phyloP scores from a whole-genome alignment of 37 sponge, comb jelly and placozoan species.

The Tethya wilhelma region DNA sequence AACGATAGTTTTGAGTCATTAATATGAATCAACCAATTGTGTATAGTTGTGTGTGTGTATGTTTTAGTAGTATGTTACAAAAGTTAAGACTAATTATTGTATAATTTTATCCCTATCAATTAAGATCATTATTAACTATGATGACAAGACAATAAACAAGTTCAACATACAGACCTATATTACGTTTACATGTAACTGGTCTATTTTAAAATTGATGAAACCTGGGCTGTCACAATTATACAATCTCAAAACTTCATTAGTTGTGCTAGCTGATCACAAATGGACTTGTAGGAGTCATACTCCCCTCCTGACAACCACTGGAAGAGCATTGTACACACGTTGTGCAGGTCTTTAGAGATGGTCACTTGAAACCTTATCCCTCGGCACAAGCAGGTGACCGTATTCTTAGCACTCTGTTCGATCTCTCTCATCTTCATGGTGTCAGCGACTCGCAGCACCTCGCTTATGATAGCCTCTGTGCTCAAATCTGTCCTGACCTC shows the following conservation, averaged over 20 bases:
- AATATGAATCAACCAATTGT: too few relatives aligned
- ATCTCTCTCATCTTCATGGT: constrained; percentile 24
- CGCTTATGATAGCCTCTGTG: constrained; percentile 33
- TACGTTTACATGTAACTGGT: too few relatives aligned
- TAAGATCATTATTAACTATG: too few relatives aligned
- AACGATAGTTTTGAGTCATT: too few relatives aligned
- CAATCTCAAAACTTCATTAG: background rate
- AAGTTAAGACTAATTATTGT: too few relatives aligned
- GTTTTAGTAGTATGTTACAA: too few relatives aligned
- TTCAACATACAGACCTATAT: too few relatives aligned
- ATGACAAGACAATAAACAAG: too few relatives aligned
- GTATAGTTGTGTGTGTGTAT: too few relatives aligned
- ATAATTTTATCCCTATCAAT: too few relatives aligned
- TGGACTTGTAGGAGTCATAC: constrained; percentile 10
- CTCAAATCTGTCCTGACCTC: constrained; percentile 21
- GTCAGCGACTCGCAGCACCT: constrained; percentile 41
- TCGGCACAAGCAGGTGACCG: constrained; percentile 8
- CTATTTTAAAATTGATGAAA: too few relatives aligned
- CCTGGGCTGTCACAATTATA: too few relatives aligned
- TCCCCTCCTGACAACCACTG: constrained; percentile 61
- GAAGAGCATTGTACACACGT: constrained; percentile 42
- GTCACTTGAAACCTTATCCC: constrained; percentile 15
- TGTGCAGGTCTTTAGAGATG: constrained; percentile 18
- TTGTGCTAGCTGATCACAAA: constrained; percentile 8
- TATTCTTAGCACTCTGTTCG: constrained; percentile 1